Base-by-base conservation (phyloP, 2,113 vertebrate species). In the Alethe castanea region DNA sequence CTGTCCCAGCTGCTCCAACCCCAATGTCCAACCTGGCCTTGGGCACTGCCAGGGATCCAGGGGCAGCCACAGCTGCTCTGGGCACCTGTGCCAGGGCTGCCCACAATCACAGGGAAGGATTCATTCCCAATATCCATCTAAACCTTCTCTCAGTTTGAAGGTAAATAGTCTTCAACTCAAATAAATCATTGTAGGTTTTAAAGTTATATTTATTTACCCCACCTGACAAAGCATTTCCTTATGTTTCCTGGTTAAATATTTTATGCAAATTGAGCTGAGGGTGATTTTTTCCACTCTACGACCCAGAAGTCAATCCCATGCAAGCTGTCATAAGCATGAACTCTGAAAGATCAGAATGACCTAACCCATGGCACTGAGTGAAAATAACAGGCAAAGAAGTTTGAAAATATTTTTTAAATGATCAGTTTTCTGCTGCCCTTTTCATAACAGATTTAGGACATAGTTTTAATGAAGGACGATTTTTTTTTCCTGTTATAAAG, bases 21-120 rank as follows among this genome's bases (percentile, higher is more conserved):
- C 44, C 12, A 59, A 0, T 14, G 2, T 50, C 67, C 67, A 88
- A 0, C 36, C 60, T 59, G 52, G 33, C 44, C 33, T 45, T 17
- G 86, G 78, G 0, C 69, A 81, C 16, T 81, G 0, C 61, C 70
- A 81, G 61, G 45, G 69, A n/a, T 81, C 60, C 82, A 86, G 70
- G 78, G 28, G 24, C 69, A 60, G 33, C 52, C 77, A 0, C 77
- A 59, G 67, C 77, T 38, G 1, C 52, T 81, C 67, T 73, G 67
- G 50, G 50, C 13, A 47, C 4, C 50, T 42, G 36, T 33, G 31
- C 67, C 86, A 72, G 31, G 8, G 3, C 15, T 62, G 0, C 1
- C 3, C 36, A 33, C 25, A 7, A n/a, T 74, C 11, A 0, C 24
- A 25, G 19, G 16, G 19, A 67, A 1, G 0, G 0, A 53, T 61